A percentile compares a stretch with the other conserved stretches of the same genome.
These are phyloP conservation scores for Drosophila melanosoma DNA, from an alignment of 2,888 invertebrate species.

Conservation along the genomic window DNA sequence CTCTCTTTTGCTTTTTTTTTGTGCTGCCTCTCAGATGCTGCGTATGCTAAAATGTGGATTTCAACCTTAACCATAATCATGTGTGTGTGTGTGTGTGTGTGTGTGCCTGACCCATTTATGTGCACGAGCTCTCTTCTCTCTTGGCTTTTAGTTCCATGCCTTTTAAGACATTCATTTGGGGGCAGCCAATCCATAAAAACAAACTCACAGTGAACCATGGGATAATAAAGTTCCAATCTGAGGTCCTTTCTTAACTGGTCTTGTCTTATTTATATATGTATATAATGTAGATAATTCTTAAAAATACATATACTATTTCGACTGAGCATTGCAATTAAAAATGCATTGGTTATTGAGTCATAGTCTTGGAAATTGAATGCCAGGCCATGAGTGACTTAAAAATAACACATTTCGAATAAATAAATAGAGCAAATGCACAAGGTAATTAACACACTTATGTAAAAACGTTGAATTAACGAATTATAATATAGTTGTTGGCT, in stretches of 20 bases:
- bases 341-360: background rate
- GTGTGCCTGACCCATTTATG: slow-evolving; percentile 51
- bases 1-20: slow-evolving; percentile 7
- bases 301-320: background rate
- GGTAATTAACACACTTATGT: slow-evolving; percentile 41
- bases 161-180: slow-evolving; percentile 5
- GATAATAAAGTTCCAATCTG: background rate
- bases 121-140: slow-evolving; percentile 5
- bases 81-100: background rate
- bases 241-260: background rate
- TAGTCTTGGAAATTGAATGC: background rate
- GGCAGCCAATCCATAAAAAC: background rate
- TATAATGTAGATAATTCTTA: background rate
- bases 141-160: slow-evolving; percentile 14
- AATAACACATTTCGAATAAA: background rate
- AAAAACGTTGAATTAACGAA: slow-evolving; percentile 41
- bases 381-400: background rate
- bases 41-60: slow-evolving; percentile 54
- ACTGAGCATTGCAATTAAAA: background rate
- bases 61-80: slow-evolving; percentile 7
- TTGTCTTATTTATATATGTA: background rate
- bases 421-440: background rate
- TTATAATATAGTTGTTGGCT: slow-evolving; percentile 25
- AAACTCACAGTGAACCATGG: background rate
- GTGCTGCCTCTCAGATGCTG: slow-evolving; percentile 41